Percentiles rank a stretch among this genome's conserved stretches.
phyloP scores from a whole-genome alignment of 2,113 vertebrate genomes.

The Cinclus mexicanus region DNA sequence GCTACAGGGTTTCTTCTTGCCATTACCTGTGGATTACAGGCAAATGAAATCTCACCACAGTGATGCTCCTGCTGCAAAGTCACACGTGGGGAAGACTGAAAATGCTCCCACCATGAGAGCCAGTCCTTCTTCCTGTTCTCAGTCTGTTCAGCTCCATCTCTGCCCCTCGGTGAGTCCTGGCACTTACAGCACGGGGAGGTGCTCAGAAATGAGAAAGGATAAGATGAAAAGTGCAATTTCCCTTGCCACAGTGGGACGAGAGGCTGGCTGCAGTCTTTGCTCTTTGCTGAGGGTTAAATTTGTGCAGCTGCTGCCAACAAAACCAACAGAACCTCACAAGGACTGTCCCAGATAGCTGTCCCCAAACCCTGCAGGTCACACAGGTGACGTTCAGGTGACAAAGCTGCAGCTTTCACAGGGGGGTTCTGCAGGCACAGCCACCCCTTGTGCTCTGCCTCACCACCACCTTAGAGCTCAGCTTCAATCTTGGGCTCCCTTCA shows the following conservation, averaged over 20 bases:
- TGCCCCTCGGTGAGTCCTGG: not conserved
- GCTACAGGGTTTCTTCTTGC: not conserved
- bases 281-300: not conserved
- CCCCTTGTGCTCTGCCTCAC: not conserved
- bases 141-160: not conserved
- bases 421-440: not conserved
- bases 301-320: not conserved
- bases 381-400: not conserved
- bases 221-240: not conserved
- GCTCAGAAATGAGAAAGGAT: not conserved
- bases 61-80: not conserved
- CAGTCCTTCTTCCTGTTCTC: not conserved
- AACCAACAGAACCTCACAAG: too few relatives aligned
- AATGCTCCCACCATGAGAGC: rapidly evolving
- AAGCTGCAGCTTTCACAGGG: not conserved
- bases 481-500: not conserved
- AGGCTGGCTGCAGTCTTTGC: not conserved
- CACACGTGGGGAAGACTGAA: not conserved
- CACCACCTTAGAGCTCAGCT: not conserved
- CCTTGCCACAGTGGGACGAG: not conserved
- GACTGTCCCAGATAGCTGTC: not conserved
- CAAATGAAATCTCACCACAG: not conserved
- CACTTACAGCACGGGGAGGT: not conserved
- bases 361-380: not conserved
- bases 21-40: not conserved